A percentile compares a stretch with the other conserved stretches of the same genome.
Evolutionary conservation across 2,888 invertebrate species (phyloP).

Genomic region (Lasius platythorax): DNA sequence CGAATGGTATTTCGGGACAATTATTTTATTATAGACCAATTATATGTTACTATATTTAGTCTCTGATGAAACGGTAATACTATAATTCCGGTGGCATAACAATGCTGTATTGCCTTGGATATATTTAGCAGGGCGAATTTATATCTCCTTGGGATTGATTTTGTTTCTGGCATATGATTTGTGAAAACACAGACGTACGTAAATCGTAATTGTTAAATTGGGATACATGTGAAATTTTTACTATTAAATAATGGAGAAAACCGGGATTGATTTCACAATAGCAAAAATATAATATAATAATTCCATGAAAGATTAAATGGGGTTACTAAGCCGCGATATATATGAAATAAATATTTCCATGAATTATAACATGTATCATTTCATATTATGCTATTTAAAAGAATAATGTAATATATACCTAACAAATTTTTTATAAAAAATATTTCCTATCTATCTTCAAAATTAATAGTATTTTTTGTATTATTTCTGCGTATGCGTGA

Average conservation of each 20-base stretch:
- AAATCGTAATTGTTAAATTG: not conserved
- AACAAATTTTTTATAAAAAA: not conserved
- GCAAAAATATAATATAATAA: not conserved
- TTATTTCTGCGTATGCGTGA: not conserved
- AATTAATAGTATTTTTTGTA: not conserved
- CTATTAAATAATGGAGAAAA: not conserved
- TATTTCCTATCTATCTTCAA: not conserved
- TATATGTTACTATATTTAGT: not conserved
- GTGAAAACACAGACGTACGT: not conserved
- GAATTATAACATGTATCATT: not conserved
- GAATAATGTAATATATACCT: not conserved
- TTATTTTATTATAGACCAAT: slow-evolving; percentile 17
- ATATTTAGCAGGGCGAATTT: slow-evolving; percentile 15
- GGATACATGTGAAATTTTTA: not conserved
- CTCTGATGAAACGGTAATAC: not conserved
- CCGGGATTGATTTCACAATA: not conserved
- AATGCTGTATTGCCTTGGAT: slow-evolving; percentile 35
- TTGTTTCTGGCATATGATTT: slow-evolving; percentile 17
- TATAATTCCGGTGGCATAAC: slow-evolving; percentile 8
- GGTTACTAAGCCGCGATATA: not conserved
- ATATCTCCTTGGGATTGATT: slow-evolving; percentile 23
- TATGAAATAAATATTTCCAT: not conserved
- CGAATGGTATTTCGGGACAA: not conserved
- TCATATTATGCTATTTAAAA: not conserved
- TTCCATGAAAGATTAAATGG: not conserved